These are phyloP conservation scores for Hirtodrosophila histrioides DNA, from an alignment of 2,888 invertebrate species.

Conservation along the genomic window DNA sequence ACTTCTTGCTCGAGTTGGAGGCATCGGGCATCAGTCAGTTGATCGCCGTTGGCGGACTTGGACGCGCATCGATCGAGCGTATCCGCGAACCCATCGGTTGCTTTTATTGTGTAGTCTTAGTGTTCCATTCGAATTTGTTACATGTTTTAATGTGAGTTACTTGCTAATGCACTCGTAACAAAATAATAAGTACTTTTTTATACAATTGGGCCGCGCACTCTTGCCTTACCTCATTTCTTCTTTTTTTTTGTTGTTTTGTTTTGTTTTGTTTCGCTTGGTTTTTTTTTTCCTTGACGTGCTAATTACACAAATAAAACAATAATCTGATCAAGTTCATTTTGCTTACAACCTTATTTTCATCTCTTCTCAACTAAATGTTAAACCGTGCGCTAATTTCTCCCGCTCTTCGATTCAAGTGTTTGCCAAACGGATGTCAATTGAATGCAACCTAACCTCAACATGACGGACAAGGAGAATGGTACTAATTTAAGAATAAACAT, in stretches of 20 bases:
- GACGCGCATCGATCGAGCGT: slow-evolving; percentile 58
- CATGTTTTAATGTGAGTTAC: slow-evolving; percentile 66
- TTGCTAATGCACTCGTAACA: background rate
- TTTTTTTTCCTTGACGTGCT: slow-evolving; percentile 26
- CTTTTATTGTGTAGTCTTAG: slow-evolving; percentile 28
- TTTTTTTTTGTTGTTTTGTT: background rate
- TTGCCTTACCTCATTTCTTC: background rate
- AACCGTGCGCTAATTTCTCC: slow-evolving; percentile 47
- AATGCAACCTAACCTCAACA: slow-evolving; percentile 33
- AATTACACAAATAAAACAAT: slow-evolving; percentile 34
- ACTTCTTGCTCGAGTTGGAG: slow-evolving; percentile 45
- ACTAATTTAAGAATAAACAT: slow-evolving; percentile 13
- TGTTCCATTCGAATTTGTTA: slow-evolving; percentile 14
- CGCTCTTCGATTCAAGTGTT: slow-evolving; percentile 63
- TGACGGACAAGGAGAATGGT: slow-evolving; percentile 70
- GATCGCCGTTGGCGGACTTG: slow-evolving; percentile 73
- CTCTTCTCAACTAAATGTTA: slow-evolving; percentile 2
- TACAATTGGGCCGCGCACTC: too few relatives aligned
- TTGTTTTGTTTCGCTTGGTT: background rate
- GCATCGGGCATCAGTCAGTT: slow-evolving; percentile 71
- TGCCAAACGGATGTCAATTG: slow-evolving; percentile 63
- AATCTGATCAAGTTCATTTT: slow-evolving; percentile 8
- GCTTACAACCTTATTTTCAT: slow-evolving; percentile 1
- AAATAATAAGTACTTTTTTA: too few relatives aligned
- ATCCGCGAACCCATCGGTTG: slow-evolving; percentile 15